These are phyloP conservation scores for Gasteruption jaculator DNA, from an alignment of 2,888 invertebrate species.

Conservation along the genomic window DNA sequence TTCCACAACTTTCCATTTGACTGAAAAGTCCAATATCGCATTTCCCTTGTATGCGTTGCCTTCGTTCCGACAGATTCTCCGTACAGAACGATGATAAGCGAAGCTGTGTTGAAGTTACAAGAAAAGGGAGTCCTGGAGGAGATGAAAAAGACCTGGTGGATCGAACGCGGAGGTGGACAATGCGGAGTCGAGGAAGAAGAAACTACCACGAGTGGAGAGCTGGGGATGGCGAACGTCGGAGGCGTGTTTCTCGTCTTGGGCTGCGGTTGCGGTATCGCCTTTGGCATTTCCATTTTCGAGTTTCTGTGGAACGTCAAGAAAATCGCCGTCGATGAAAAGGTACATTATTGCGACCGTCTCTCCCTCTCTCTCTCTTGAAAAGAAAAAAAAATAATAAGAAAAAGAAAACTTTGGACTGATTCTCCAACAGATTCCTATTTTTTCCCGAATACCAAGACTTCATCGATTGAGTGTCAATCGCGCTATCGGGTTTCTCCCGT, in stretches of 20 bases:
- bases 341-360: too few species aligned
- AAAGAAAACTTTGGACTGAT: too few species aligned
- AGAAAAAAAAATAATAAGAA: too few species aligned
- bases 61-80: conserved; percentile 76
- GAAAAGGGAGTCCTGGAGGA: conserved; percentile 79
- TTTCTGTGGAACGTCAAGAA: conserved; percentile 81
- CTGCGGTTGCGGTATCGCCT: conserved; percentile 67
- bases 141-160: conserved; percentile 92
- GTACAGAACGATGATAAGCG: conserved; percentile 76
- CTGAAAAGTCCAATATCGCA: too few species aligned
- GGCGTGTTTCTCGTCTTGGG: conserved; percentile 86
- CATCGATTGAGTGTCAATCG: too few species aligned
- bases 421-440: too few species aligned
- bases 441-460: too few species aligned
- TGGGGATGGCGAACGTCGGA: conserved; percentile 84
- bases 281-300: conserved; percentile 74
- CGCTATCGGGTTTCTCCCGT: too few species aligned
- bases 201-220: conserved; percentile 54
- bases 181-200: conserved; percentile 51
- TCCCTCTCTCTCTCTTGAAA: conserved; percentile 11
- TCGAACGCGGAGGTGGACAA: conserved; percentile 59
- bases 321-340: conserved; percentile 73
- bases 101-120: conserved; percentile 83
- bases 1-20: too few species aligned
- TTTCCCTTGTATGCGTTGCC: too few species aligned